phyloP scores from a whole-genome alignment of 2,113 vertebrate genomes.

The Carassius carassius region DNA sequence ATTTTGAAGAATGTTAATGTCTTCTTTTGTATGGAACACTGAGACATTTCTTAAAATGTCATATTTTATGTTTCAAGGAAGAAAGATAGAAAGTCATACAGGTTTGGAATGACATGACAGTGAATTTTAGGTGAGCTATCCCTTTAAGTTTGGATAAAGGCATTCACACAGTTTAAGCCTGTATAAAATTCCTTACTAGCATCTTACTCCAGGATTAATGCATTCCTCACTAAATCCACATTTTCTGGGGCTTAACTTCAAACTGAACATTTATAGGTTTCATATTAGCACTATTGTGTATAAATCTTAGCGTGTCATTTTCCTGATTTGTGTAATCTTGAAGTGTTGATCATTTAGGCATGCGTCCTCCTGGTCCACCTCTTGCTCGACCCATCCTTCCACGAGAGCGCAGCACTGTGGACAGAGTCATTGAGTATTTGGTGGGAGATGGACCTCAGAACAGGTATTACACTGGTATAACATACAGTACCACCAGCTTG shows the following conservation, averaged over 20 bases:
- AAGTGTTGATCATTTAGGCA: slow-evolving; percentile 69
- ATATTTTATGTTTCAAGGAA: background rate
- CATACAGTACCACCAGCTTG: background rate
- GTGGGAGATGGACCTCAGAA: slow-evolving; percentile 98
- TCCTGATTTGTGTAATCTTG: background rate
- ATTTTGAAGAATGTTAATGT: background rate
- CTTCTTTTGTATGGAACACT: background rate
- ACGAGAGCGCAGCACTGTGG: slow-evolving; percentile 87
- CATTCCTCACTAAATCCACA: background rate
- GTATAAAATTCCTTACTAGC: background rate
- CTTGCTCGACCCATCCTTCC: slow-evolving; percentile 91
- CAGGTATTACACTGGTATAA: slow-evolving; percentile 75
- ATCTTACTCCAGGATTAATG: background rate
- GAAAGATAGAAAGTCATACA: background rate
- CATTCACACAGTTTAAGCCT: background rate
- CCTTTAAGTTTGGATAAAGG: background rate
- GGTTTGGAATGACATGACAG: background rate
- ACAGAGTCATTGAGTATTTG: slow-evolving; percentile 93
- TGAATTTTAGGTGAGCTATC: too few species aligned
- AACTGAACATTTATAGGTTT: background rate
- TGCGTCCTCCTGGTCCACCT: slow-evolving; percentile 94
- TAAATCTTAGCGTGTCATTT: background rate
- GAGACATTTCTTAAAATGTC: background rate
- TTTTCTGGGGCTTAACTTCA: background rate
- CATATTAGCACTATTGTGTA: background rate